These are phyloP conservation scores for Cryptomyrus ogoouensis DNA, from an alignment of 2,113 vertebrate species.

Conservation along the genomic window DNA sequence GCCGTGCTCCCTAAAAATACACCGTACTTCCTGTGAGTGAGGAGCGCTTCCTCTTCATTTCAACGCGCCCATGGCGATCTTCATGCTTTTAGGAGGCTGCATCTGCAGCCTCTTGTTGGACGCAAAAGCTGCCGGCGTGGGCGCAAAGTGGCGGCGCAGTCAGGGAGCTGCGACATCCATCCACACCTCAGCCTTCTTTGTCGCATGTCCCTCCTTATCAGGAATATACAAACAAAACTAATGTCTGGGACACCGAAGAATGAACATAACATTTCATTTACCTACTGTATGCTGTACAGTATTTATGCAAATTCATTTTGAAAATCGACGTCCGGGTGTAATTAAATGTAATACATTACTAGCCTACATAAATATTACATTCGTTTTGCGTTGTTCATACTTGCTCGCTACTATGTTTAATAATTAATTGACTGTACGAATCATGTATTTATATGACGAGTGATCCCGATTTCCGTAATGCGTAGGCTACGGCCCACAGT, in stretches of 20 bases:
- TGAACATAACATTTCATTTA: neutral
- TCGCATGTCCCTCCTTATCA: neutral
- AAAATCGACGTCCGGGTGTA: neutral
- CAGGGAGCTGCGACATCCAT: neutral
- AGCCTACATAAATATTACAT: neutral
- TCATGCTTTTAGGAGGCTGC: neutral
- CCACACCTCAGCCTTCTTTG: neutral
- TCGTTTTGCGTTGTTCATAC: neutral
- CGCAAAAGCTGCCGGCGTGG: neutral
- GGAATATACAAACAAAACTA: neutral
- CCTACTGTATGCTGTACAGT: neutral
- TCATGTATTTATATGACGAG: neutral
- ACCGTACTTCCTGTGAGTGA: conserved; percentile 10
- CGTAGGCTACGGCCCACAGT: neutral
- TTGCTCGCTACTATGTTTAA: neutral
- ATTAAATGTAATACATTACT: neutral
- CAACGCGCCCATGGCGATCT: neutral
- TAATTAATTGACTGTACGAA: neutral
- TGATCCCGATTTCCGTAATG: neutral
- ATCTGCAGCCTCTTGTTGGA: neutral
- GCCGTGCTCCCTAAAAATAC: conserved; percentile 25
- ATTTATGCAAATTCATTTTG: neutral
- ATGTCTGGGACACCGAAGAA: neutral
- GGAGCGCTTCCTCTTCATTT: conserved; percentile 29
- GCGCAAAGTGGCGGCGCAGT: neutral